Percentiles rank a stretch among this genome's conserved stretches.
Conservation (phyloP, 1,140 invertebrate genomes). For the Berghia stephanieae region DNA sequence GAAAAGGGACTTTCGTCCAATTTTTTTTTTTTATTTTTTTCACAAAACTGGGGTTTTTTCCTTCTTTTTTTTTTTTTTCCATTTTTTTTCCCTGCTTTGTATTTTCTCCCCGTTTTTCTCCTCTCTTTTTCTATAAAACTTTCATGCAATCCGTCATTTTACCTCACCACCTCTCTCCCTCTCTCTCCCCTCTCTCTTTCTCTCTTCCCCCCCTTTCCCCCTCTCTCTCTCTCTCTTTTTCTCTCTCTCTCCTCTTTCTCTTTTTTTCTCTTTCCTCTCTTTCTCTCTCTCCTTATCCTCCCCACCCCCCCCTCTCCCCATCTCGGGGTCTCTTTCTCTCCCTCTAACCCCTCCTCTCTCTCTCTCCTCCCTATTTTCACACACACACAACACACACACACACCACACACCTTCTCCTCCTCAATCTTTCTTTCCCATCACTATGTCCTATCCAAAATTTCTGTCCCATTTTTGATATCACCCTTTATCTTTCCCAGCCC, state of each 20-base stretch:
- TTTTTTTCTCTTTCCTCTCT: neutral
- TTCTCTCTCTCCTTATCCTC: neutral
- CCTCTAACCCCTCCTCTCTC: conserved; percentile 8
- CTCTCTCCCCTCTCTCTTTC: neutral
- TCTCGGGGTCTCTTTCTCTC: conserved; percentile 1
- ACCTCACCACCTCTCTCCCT: neutral
- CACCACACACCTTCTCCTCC: neutral
- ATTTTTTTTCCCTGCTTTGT: neutral
- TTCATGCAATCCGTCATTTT: no score
- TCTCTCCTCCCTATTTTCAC: neutral
- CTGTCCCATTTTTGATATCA: neutral
- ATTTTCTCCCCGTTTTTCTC: neutral
- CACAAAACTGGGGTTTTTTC: conserved; percentile 2
- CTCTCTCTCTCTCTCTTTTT: neutral
- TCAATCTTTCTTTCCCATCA: neutral
- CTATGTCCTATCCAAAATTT: neutral
- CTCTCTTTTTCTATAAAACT: neutral
- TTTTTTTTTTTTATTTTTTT: no score
- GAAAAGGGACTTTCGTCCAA: no score
- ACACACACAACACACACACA: no score
- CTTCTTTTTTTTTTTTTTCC: neutral
- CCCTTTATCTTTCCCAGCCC: neutral
- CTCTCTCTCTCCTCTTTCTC: neutral
- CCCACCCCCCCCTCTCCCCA: neutral
- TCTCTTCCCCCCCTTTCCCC: conserved; percentile 1